These are phyloP conservation scores for Trissoscelio sp. DNA, from an alignment of 2,888 invertebrate species.

Conservation along the genomic window DNA sequence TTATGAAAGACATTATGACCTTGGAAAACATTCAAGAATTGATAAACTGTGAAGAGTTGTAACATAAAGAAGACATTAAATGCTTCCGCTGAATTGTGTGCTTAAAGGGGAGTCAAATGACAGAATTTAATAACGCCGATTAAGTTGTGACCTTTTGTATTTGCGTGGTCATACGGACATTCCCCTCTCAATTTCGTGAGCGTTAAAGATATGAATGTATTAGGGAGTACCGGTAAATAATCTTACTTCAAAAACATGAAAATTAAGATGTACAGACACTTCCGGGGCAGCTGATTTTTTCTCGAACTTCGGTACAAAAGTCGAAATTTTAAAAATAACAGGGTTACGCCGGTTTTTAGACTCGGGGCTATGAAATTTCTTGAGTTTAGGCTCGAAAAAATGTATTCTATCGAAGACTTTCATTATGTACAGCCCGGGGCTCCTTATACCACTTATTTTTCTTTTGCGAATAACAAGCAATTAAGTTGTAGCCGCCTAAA, in stretches of 20 bases:
- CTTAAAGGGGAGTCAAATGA: conserved; percentile 34
- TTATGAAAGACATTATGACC: background rate
- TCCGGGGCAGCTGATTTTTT: background rate
- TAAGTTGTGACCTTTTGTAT: conserved; percentile 51
- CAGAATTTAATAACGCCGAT: conserved; percentile 52
- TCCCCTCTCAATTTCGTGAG: conserved; percentile 19
- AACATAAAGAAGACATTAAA: conserved; percentile 45
- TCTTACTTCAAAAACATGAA: background rate
- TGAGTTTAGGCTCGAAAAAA: background rate
- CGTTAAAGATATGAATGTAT: conserved; percentile 5
- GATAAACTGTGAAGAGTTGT: background rate
- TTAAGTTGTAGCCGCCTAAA: conserved; percentile 32
- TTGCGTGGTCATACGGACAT: conserved; percentile 21
- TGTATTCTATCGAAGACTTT: conserved; percentile 18
- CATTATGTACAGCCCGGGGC: conserved; percentile 2
- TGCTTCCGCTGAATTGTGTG: conserved; percentile 24
- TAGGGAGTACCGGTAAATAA: conserved; percentile 7
- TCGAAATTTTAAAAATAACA: conserved; percentile 24
- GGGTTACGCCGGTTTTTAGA: background rate
- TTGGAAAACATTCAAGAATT: background rate
- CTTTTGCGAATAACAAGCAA: background rate
- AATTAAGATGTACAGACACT: conserved; percentile 8
- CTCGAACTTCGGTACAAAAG: background rate
- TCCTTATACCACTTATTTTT: conserved; percentile 4
- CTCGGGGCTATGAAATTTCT: background rate